These are phyloP conservation scores for Hemichromis elongatus DNA, from an alignment of 2,113 vertebrate species.

Conservation along the genomic window DNA sequence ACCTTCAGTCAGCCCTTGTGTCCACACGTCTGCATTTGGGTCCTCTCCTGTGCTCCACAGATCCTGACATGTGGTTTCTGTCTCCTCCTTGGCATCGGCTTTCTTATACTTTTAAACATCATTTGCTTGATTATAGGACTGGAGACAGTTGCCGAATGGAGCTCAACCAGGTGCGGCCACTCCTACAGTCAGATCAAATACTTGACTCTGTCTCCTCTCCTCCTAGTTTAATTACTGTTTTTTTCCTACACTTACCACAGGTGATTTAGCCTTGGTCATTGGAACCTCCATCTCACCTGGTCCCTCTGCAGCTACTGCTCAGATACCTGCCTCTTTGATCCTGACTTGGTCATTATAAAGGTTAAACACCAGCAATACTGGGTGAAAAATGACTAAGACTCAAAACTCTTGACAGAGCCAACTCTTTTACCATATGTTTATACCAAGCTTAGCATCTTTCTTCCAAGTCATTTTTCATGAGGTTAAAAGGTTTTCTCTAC, in stretches of 20 bases:
- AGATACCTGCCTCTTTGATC: neutral
- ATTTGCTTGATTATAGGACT: neutral
- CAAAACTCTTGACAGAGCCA: neutral
- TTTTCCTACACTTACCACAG: neutral
- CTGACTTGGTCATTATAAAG: neutral
- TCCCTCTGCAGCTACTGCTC: neutral
- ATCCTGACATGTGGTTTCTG: neutral
- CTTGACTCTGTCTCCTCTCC: neutral
- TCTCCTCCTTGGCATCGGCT: neutral
- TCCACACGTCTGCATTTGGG: accelerated
- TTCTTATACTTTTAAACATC: neutral
- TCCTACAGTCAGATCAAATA: neutral
- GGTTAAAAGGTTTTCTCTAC: neutral
- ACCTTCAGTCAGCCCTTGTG: neutral
- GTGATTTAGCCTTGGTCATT: neutral
- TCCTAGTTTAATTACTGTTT: neutral
- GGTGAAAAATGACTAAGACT: neutral
- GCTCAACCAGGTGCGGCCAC: neutral
- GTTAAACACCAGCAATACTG: neutral
- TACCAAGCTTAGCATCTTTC: neutral
- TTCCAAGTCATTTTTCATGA: neutral
- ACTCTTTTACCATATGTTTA: neutral
- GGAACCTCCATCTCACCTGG: neutral
- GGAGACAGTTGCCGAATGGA: neutral
- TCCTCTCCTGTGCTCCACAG: accelerated